Conservation (phyloP, 2,113 vertebrate species). For the Aleadryas rufinucha region DNA sequence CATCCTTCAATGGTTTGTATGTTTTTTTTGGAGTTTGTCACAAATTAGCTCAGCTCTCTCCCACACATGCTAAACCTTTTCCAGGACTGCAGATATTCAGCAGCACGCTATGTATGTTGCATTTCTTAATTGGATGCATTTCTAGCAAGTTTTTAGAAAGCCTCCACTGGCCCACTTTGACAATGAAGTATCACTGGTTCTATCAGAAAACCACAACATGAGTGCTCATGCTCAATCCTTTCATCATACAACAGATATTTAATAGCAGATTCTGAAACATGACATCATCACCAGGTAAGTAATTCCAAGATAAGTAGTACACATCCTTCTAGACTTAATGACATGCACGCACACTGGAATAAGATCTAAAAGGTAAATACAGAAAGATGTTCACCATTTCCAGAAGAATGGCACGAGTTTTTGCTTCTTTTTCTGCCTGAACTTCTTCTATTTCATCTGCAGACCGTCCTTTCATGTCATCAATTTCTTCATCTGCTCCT, state of each 20-base stretch:
- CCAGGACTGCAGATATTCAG: neutral
- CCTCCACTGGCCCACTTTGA: neutral
- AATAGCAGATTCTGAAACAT: neutral
- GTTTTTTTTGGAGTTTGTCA: neutral
- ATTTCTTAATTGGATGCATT: neutral
- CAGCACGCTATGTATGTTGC: neutral
- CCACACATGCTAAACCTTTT: neutral
- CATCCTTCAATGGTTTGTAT: neutral
- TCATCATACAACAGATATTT: neutral
- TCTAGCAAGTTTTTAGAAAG: neutral
- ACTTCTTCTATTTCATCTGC: slow-evolving; percentile 89
- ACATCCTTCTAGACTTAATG: neutral
- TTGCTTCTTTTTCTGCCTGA: slow-evolving; percentile 93
- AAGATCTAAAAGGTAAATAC: neutral
- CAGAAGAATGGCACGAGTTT: slow-evolving; percentile 92
- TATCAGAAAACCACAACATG: neutral
- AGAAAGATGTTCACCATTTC: slow-evolving; percentile 85
- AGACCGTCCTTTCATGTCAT: slow-evolving; percentile 84
- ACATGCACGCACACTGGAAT: neutral
- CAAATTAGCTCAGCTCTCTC: neutral
- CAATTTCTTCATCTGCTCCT: slow-evolving; percentile 93
- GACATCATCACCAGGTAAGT: neutral
- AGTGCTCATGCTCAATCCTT: neutral
- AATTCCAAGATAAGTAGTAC: neutral
- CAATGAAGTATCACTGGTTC: neutral